Evolutionary conservation across 2,888 invertebrate species (phyloP).

Genomic region (Pterostichus madidus): DNA sequence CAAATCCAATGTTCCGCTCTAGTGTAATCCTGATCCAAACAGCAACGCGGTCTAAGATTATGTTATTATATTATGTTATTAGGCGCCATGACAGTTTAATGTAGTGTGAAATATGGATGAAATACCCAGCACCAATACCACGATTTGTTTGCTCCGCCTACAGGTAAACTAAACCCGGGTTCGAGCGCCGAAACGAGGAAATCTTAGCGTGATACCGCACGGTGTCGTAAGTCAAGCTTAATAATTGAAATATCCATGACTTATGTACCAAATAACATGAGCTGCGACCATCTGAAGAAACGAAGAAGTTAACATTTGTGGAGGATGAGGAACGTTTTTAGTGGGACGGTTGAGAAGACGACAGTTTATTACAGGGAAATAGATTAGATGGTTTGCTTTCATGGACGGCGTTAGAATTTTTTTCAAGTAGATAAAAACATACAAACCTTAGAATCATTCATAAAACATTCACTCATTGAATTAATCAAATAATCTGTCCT

Average conservation of each 20-base stretch:
- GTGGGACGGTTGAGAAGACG: background rate
- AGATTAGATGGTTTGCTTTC: background rate
- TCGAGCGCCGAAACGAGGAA: constrained; percentile 29
- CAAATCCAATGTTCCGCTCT: constrained; percentile 41
- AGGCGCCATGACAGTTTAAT: constrained; percentile 76
- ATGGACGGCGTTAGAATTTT: no score
- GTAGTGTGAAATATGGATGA: constrained; percentile 76
- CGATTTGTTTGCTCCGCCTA: constrained; percentile 71
- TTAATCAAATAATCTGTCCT: no score
- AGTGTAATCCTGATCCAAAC: background rate
- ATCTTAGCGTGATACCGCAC: constrained; percentile 67
- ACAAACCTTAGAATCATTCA: no score
- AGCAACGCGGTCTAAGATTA: constrained; percentile 72
- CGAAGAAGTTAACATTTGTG: constrained; percentile 7
- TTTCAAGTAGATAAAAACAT: no score
- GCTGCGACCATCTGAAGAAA: constrained; percentile 59
- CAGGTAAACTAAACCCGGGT: background rate
- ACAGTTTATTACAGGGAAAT: background rate
- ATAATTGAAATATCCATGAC: constrained; percentile 73
- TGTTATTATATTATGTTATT: constrained; percentile 77
- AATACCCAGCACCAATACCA: constrained; percentile 72
- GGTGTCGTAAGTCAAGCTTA: constrained; percentile 70
- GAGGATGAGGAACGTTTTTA: constrained; percentile 20
- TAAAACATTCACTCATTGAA: no score
- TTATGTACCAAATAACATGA: constrained; percentile 71